Base-by-base conservation (phyloP, 1,140 invertebrate species). In the Panagrolaimus sp. region DNA sequence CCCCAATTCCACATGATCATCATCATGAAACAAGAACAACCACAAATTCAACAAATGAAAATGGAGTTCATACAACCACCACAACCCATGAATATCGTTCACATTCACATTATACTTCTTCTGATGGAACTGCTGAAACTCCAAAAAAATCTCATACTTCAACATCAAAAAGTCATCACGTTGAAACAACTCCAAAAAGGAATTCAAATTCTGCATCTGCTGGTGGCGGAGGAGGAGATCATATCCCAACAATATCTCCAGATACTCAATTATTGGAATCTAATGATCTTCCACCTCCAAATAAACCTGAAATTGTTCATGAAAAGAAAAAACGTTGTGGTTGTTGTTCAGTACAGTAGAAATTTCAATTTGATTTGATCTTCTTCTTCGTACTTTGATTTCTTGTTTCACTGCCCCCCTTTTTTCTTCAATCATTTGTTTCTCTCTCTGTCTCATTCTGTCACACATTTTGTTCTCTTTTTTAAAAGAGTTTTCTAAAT, bases 281-380 rank as follows among this genome's bases (percentile, higher is more conserved):
- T 17, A 38, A 38, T 38, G 17, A 67, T 65, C 67, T 79, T 17
- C 75, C 70, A 4, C 75, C 77, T 10, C 77, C 77, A 6, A 32
- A 67, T 26, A 65, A 78, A 15, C 74, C 67, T 15, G 77, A 74
- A 67, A 12, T 78, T 10, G 73, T 77, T 15, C 77, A 65, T 62
- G 21, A 79, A 43, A 63, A 70, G 67, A 74, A 77, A 63, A 77
- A 77, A 63, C 74, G 74, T 24, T 77, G 73, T 32, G 73, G 73
- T 47, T 38, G 63, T 45, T 77, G 75, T 52, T 78, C 73, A 24
- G 47, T 70, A 43, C 67, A 68, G 48, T 68, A 58, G 43, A 21
- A 14, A 14, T 12, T 12, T 14, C 15, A 52, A 21, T 8, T n/a
- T n/a, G n/a, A n/a, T n/a, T n/a, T n/a, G n/a, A n/a, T 7, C 32